These are phyloP conservation scores for Sterrhoptilus dennistouni DNA, from an alignment of 2,113 vertebrate species.

Conservation along the genomic window DNA sequence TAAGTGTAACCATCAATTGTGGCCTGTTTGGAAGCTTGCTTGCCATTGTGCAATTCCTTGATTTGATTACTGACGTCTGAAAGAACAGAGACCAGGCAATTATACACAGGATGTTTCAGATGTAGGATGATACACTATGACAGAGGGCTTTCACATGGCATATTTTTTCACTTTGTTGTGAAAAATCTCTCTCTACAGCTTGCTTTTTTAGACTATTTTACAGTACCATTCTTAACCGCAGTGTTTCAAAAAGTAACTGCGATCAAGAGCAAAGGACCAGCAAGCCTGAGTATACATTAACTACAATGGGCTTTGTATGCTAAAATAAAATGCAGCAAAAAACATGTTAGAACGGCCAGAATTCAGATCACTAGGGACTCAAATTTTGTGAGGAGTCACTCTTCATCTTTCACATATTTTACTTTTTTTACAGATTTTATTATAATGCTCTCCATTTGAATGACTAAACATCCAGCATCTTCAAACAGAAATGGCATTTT, in stretches of 20 bases:
- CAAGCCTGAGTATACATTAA: not conserved
- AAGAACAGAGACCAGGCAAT: not conserved
- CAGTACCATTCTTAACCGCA: not conserved
- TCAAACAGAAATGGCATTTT: not conserved
- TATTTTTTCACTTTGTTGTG: not conserved
- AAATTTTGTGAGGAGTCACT: not conserved
- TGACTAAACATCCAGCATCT: not conserved
- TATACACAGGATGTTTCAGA: not conserved
- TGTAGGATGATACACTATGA: not conserved
- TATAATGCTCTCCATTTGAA: not conserved
- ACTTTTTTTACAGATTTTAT: not conserved
- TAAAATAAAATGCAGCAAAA: not conserved
- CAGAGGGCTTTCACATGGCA: not conserved
- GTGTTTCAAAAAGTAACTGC: not conserved
- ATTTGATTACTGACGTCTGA: not conserved
- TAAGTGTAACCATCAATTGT: not conserved
- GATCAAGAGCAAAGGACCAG: not conserved
- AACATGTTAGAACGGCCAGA: not conserved
- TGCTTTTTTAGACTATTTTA: not conserved
- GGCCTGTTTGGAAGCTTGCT: not conserved
- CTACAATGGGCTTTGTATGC: not conserved
- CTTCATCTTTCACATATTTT: not conserved
- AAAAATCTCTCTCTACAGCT: not conserved
- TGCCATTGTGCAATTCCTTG: not conserved
- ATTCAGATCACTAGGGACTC: not conserved